Evolutionary conservation across 2,888 invertebrate species (phyloP).

Genomic region (Sicus ferrugineus): DNA sequence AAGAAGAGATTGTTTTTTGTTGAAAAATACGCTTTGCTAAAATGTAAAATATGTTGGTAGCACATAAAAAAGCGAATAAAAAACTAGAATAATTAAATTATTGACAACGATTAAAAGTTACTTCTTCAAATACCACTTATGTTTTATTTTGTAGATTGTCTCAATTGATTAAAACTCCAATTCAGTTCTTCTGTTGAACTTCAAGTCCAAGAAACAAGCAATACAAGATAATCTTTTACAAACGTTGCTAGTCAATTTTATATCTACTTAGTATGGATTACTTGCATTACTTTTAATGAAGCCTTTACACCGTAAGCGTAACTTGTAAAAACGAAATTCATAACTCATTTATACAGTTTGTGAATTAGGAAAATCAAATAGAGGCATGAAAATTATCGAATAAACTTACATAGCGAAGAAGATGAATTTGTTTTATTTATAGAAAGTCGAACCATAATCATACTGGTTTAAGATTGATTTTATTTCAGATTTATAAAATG

Average conservation of each 20-base stretch:
- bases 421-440: background rate
- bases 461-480: no score
- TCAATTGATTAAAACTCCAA: slow-evolving; percentile 18
- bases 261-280: slow-evolving; percentile 28
- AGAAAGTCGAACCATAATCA: no score
- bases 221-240: slow-evolving; percentile 24
- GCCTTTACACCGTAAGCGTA: slow-evolving; percentile 29
- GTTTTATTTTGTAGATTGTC: no score
- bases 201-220: slow-evolving; percentile 24
- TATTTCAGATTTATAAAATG: no score
- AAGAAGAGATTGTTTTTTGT: no score
- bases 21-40: no score
- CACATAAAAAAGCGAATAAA: no score
- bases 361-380: slow-evolving; percentile 12
- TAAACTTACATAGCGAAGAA: background rate
- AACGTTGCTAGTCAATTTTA: slow-evolving; percentile 33
- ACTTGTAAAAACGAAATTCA: slow-evolving; percentile 23
- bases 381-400: slow-evolving; percentile 5
- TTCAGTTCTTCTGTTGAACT: slow-evolving; percentile 1
- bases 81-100: no score
- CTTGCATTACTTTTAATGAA: slow-evolving; percentile 23
- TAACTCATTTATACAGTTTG: slow-evolving; percentile 27
- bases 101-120: no score
- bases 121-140: no score
- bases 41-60: no score